phyloP scores from a whole-genome alignment of 1,140 invertebrate genomes.

The Cherax destructor region DNA sequence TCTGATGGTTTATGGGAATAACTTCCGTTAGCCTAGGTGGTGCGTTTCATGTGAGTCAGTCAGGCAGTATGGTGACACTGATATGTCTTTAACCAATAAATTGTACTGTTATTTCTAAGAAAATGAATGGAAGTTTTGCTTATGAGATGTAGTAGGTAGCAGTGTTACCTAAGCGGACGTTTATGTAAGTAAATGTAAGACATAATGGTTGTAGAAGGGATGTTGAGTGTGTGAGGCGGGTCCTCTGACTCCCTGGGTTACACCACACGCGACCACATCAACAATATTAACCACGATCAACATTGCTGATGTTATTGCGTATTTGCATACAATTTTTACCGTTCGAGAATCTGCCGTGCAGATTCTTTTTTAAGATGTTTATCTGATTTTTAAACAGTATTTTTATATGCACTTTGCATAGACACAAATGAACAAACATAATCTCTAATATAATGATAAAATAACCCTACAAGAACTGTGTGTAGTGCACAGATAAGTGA shows the following conservation, averaged over 20 bases:
- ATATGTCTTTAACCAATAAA: no score
- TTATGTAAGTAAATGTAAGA: no score
- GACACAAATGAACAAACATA: slow-evolving; percentile 27
- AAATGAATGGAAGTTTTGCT: no score
- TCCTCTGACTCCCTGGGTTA: not conserved
- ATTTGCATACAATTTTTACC: slow-evolving; percentile 32
- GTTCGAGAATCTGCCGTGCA: slow-evolving; percentile 50
- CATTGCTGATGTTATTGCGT: slow-evolving; percentile 1
- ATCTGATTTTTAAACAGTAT: slow-evolving; percentile 58
- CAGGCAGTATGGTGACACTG: no score
- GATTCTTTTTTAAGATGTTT: slow-evolving; percentile 20
- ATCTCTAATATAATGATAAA: not conserved
- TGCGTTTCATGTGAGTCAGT: no score
- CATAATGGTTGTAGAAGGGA: not conserved
- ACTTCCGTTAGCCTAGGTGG: no score
- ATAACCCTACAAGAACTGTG: not conserved
- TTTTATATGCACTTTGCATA: slow-evolving; percentile 62
- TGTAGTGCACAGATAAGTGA: not conserved
- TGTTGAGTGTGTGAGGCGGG: not conserved
- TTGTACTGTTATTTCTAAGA: no score
- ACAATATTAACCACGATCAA: not conserved
- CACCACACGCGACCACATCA: not conserved
- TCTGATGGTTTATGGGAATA: no score
- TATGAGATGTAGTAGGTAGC: no score
- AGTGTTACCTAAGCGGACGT: no score